Percentiles rank a stretch among this genome's conserved stretches.
phyloP scores from a whole-genome alignment of 2,797 vertebrate genomes.

The Carcharodon carcharias region DNA sequence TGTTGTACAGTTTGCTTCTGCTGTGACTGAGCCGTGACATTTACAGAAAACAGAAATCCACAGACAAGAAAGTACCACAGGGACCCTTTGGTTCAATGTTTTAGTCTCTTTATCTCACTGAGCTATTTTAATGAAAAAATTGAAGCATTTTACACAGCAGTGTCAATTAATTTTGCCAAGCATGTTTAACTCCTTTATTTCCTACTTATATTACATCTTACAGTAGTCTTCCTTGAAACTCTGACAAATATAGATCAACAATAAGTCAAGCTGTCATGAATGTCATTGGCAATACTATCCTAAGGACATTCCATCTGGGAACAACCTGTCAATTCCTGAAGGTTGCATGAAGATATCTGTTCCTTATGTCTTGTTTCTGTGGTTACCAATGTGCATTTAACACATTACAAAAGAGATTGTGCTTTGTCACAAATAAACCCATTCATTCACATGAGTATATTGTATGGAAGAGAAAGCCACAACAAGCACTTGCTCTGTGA shows the following conservation, averaged over 20 bases:
- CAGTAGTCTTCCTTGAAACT: background rate
- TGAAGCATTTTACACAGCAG: background rate
- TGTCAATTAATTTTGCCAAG: background rate
- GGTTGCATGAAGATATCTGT: background rate
- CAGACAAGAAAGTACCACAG: background rate
- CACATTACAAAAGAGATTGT: background rate
- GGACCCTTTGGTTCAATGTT: background rate
- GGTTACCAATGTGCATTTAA: background rate
- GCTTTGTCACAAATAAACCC: background rate
- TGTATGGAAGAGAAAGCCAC: background rate
- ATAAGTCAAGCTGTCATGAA: background rate
- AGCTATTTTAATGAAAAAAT: background rate
- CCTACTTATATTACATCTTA: background rate
- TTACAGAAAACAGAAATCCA: slow-evolving; percentile 30
- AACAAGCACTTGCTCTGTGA: background rate
- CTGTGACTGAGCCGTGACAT: slow-evolving; percentile 38
- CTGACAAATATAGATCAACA: background rate
- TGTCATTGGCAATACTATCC: background rate
- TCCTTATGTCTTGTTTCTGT: slow-evolving; percentile 20
- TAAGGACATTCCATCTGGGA: background rate
- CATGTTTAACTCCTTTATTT: background rate
- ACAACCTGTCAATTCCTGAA: slow-evolving; percentile 8
- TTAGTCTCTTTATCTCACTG: background rate
- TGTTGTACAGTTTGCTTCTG: background rate
- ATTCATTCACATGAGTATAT: background rate